These are phyloP conservation scores for Antheraea mylitta DNA, from an alignment of 1,140 invertebrate genomes.

Conservation along the genomic window DNA sequence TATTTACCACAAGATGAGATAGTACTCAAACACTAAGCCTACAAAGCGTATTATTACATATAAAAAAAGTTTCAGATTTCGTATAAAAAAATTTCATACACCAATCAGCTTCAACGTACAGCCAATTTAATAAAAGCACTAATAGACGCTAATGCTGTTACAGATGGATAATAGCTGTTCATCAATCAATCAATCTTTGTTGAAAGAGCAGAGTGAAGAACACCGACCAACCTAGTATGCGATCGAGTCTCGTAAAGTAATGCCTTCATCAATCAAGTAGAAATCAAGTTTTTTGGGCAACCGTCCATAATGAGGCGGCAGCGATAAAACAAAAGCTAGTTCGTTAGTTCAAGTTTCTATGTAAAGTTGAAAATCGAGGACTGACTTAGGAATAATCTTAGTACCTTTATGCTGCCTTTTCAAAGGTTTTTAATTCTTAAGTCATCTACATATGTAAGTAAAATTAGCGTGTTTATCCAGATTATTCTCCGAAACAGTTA, in stretches of 20 bases:
- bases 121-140: too few relatives aligned
- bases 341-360: neutral
- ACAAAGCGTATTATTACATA: too few relatives aligned
- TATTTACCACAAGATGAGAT: too few relatives aligned
- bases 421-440: too few relatives aligned
- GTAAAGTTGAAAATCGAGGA: neutral
- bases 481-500: too few relatives aligned
- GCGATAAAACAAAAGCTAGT: neutral
- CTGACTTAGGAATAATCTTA: neutral
- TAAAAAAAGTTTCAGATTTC: too few relatives aligned
- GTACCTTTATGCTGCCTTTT: neutral
- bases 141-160: neutral
- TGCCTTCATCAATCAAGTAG: neutral
- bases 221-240: neutral
- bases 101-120: too few relatives aligned
- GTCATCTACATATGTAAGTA: too few relatives aligned
- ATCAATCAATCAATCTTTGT: neutral
- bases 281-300: neutral
- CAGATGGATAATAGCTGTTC: conserved; percentile 1
- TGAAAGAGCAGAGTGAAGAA: neutral
- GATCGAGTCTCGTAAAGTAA: neutral
- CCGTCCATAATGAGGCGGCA: neutral
- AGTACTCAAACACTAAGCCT: too few relatives aligned
- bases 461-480: too few relatives aligned
- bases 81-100: too few relatives aligned